Percentiles rank a stretch among this genome's conserved stretches.
Conservation (phyloP, 1,140 invertebrate genomes). For the Drosophila erecta region DNA sequence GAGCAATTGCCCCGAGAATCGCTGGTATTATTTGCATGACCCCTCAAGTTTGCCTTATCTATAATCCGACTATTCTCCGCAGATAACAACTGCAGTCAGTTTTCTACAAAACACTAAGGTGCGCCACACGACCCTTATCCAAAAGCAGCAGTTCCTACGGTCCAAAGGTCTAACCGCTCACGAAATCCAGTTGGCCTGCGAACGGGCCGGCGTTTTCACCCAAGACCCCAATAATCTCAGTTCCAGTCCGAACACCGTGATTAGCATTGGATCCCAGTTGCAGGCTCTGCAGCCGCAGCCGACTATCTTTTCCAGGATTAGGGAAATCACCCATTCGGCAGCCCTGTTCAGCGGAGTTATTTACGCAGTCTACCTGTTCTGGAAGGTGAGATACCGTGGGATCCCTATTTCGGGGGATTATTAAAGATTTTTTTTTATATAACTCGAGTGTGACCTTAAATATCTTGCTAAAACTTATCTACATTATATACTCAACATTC, state of each 20-base stretch:
- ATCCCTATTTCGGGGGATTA: not conserved
- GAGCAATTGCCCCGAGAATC: conserved; percentile 70
- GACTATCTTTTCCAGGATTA: conserved; percentile 85
- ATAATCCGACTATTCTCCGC: conserved; percentile 42
- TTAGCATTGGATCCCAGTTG: conserved; percentile 79
- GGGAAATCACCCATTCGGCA: conserved; percentile 88
- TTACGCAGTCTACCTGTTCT: conserved; percentile 90
- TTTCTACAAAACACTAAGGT: conserved; percentile 95
- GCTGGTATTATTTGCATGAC: conserved; percentile 55
- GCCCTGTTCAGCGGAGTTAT: conserved; percentile 89
- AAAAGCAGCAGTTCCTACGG: conserved; percentile 92
- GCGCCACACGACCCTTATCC: conserved; percentile 88
- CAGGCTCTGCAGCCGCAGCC: conserved; percentile 75
- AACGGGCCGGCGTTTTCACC: conserved; percentile 86
- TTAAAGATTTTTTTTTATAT: not conserved
- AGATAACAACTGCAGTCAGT: conserved; percentile 94
- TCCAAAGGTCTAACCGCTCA: conserved; percentile 92
- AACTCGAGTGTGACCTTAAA: conserved; percentile 12
- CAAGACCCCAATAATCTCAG: conserved; percentile 75
- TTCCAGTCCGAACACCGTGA: conserved; percentile 71
- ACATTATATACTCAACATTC: too few relatives aligned
- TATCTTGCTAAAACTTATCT: not conserved
- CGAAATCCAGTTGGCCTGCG: conserved; percentile 91
- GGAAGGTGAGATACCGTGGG: conserved; percentile 86
- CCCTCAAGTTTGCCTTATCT: conserved; percentile 52